Conservation (phyloP, 2,797 vertebrate species). For the Diglossa cyanea region DNA sequence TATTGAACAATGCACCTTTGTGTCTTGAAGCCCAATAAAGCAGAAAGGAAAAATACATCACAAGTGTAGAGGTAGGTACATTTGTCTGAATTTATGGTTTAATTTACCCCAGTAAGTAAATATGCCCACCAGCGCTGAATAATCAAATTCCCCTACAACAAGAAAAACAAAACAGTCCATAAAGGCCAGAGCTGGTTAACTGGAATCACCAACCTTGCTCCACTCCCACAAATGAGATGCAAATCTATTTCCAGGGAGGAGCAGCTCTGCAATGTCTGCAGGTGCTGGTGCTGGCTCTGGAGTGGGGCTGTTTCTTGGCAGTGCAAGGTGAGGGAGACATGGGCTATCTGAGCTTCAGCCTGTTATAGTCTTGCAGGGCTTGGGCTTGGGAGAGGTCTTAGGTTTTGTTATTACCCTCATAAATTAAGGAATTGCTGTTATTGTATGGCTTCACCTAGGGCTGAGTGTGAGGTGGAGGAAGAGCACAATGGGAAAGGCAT, state of each 20-base stretch:
- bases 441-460: neutral
- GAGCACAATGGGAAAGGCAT: neutral
- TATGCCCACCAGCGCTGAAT: slow-evolving; percentile 4
- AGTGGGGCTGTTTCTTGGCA: neutral
- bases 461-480: neutral
- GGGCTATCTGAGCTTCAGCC: neutral
- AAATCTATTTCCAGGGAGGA: neutral
- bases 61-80: neutral
- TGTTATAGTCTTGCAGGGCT: neutral
- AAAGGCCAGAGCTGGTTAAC: neutral
- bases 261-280: neutral
- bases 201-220: neutral
- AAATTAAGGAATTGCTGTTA: neutral
- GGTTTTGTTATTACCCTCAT: neutral
- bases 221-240: neutral
- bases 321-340: accelerated
- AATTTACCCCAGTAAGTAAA: slow-evolving; percentile 28
- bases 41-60: neutral
- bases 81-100: slow-evolving; percentile 40
- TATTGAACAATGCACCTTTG: slow-evolving; percentile 39
- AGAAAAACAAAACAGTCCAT: neutral
- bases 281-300: neutral
- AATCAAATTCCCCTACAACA: neutral
- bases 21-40: neutral
- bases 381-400: neutral